Base-by-base conservation (phyloP, 2,797 vertebrate genomes). In the Protosalanx chinensis region DNA sequence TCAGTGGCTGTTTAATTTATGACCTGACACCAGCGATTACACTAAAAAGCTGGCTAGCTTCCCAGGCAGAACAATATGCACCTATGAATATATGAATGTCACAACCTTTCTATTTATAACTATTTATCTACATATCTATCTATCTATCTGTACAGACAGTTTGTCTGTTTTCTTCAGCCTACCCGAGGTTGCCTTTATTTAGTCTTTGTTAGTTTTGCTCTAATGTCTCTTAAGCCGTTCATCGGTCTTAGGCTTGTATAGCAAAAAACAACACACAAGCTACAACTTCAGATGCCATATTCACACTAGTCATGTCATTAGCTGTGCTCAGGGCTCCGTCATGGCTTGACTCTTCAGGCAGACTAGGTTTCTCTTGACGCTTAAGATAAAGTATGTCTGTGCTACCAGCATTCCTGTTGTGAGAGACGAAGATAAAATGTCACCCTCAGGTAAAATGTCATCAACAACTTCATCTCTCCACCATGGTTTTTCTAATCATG, bases 181-280 rank as follows among this genome's bases (percentile, higher is more conserved):
- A 13, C 3, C 12, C 10, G 41, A 46, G 41, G 12, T 46, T 76
- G 74, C 72, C 80, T 84, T 79, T 76, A 79, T 61, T 67, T 61
- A 41, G 32, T 75, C 68, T 80, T 76, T 29, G 30, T 71, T 35
- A 62, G 29, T 37, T 81, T 68, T 72, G 60, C 65, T 61, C 56
- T 49, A 37, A 33, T 30, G 62, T 77, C 77, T 81, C 68, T 68
- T 59, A 58, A 69, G 71, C 76, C 57, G 68, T 72, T 58, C 74
- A 77, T 75, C 78, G 87, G 84, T 84, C 82, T 77, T 86, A 82
- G 85, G 84, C 85, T 86, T 84, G 37, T 51, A 82, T 81, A 76
- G 78, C 77, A 27, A 32, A 57, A 85, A 82, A 71, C 23, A 27
- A 71, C 2, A 16, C 37, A 56, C 10, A 32, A 60, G 37, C 41